Evolutionary conservation across 64 coral and sea anemone species (phyloP).

Genomic region (Anthopleura sola): DNA sequence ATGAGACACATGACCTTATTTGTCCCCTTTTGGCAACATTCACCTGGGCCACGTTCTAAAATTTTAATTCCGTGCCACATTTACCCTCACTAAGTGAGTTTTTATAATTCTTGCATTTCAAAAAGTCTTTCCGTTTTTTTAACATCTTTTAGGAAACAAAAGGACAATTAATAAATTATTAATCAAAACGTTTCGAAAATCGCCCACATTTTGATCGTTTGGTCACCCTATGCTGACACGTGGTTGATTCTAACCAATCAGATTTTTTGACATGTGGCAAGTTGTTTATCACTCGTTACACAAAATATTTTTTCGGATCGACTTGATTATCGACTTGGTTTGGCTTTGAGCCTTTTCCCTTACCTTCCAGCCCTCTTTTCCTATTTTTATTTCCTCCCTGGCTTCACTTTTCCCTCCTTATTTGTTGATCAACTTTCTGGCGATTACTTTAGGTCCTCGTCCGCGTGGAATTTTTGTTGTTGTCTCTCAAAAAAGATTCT

Average conservation of each 20-base stretch:
- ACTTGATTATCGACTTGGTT: slow-evolving; percentile 25
- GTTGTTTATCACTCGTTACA: slow-evolving; percentile 40
- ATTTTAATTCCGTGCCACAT: not conserved
- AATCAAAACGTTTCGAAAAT: not conserved
- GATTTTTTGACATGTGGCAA: slow-evolving; percentile 16
- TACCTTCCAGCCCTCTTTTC: slow-evolving; percentile 25
- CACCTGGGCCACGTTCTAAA: too few species aligned
- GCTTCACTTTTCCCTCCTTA: slow-evolving; percentile 22
- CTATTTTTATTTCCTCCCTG: slow-evolving; percentile 37
- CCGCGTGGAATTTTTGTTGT: slow-evolving; percentile 7
- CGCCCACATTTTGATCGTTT: not conserved
- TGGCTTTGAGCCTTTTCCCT: slow-evolving; percentile 26
- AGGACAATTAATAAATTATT: slow-evolving; percentile 5
- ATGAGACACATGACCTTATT: not conserved
- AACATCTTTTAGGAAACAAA: not conserved
- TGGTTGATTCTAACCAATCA: slow-evolving; percentile 19
- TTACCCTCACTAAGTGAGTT: not conserved
- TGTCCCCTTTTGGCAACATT: not conserved
- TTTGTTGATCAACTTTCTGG: slow-evolving; percentile 19
- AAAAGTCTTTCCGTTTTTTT: not conserved
- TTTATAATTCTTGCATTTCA: not conserved
- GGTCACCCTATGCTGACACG: slow-evolving; percentile 26
- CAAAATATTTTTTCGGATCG: slow-evolving; percentile 26
- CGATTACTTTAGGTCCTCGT: slow-evolving; percentile 9
- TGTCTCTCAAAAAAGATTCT: not conserved